These are phyloP conservation scores for Syngnathus scovelli DNA, from an alignment of 2,113 vertebrate genomes.

Conservation along the genomic window DNA sequence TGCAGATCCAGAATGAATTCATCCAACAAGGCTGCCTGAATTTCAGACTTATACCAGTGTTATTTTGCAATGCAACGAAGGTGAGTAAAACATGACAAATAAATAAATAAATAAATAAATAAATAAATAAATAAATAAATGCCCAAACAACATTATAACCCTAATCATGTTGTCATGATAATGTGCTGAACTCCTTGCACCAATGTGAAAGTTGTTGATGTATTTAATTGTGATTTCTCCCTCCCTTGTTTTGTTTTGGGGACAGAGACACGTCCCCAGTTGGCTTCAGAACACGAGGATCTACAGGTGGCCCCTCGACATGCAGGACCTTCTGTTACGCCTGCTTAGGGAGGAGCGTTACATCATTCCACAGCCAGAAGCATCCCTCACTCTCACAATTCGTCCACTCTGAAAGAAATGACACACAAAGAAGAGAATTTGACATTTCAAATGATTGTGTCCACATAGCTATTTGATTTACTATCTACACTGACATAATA, in stretches of 20 bases:
- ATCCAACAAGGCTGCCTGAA: constrained; percentile 95
- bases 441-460: background rate
- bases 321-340: constrained; percentile 82
- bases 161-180: too few relatives aligned
- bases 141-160: too few relatives aligned
- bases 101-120: background rate
- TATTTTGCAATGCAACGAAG: constrained; percentile 86
- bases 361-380: constrained; percentile 76
- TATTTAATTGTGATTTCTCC: background rate
- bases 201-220: background rate
- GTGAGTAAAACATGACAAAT: constrained; percentile 64
- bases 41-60: constrained; percentile 90
- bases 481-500: background rate
- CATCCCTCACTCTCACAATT: constrained; percentile 81
- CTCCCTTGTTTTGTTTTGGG: background rate
- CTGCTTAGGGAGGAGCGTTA: constrained; percentile 88
- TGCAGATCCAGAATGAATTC: constrained; percentile 93
- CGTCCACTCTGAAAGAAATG: constrained; percentile 44
- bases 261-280: constrained; percentile 82
- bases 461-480: background rate
- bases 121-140: too few relatives aligned
- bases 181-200: background rate
- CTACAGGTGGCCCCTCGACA: constrained; percentile 85
- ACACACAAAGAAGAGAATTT: background rate
- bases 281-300: constrained; percentile 91